These are phyloP conservation scores for Ochotona princeps DNA, from an alignment of 2,113 vertebrate genomes.

Conservation along the genomic window DNA sequence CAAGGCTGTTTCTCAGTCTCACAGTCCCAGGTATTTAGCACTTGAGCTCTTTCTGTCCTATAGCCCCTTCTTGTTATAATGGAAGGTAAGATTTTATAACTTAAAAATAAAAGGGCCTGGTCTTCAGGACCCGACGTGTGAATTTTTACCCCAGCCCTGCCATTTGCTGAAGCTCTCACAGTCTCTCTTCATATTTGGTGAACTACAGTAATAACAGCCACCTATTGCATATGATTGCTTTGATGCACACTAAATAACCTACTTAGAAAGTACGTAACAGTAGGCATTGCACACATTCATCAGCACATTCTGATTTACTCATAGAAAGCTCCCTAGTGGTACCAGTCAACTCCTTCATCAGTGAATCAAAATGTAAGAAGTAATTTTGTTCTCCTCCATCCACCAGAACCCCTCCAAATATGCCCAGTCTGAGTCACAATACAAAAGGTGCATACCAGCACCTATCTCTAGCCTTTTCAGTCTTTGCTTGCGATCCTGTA, in stretches of 20 bases:
- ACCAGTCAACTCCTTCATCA: neutral
- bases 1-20: neutral
- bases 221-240: neutral
- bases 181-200: neutral
- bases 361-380: neutral
- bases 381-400: neutral
- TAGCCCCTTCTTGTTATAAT: conserved; percentile 1
- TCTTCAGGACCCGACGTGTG: neutral
- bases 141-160: neutral
- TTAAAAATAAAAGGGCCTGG: neutral
- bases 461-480: neutral
- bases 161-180: neutral
- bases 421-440: neutral
- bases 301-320: neutral
- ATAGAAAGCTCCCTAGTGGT: neutral
- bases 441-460: neutral
- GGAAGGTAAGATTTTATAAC: neutral
- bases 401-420: neutral
- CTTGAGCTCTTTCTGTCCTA: neutral
- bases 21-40: neutral
- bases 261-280: neutral
- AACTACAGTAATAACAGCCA: neutral
- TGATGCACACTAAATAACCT: neutral
- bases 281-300: neutral
- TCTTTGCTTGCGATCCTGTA: neutral